phyloP scores from a whole-genome alignment of 2,888 invertebrate species.

The Ptilodon capucinus region DNA sequence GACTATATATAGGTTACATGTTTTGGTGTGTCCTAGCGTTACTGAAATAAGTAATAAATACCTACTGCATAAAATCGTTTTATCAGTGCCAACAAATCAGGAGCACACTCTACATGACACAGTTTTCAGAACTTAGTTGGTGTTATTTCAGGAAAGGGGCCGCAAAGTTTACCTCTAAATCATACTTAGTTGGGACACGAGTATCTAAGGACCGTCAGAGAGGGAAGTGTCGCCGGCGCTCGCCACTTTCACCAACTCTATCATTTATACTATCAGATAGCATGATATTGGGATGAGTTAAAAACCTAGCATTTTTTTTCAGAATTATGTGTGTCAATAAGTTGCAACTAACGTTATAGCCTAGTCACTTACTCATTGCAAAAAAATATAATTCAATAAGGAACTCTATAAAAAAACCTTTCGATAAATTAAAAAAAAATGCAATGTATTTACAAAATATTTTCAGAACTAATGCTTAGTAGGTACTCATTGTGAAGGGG shows the following conservation, averaged over 20 bases:
- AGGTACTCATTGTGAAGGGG: too few species aligned
- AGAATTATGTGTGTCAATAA: too few species aligned
- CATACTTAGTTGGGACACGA: slow-evolving; percentile 56
- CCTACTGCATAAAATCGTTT: slow-evolving; percentile 19
- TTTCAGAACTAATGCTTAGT: too few species aligned
- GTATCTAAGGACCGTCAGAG: slow-evolving; percentile 37
- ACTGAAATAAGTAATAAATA: background rate
- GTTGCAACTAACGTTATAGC: too few species aligned
- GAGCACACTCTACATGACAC: slow-evolving; percentile 29
- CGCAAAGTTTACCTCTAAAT: slow-evolving; percentile 60
- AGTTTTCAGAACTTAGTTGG: slow-evolving; percentile 50
- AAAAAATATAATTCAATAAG: too few species aligned
- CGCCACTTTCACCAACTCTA: background rate
- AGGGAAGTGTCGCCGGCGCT: slow-evolving; percentile 20
- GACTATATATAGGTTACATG: too few species aligned
- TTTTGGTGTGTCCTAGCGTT: background rate
- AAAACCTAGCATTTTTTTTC: background rate
- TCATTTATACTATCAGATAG: too few species aligned
- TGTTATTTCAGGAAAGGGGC: slow-evolving; percentile 51
- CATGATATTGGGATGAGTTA: background rate
- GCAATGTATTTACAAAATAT: too few species aligned
- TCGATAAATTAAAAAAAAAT: too few species aligned
- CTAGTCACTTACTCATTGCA: too few species aligned
- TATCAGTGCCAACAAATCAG: slow-evolving; percentile 27
- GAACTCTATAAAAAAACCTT: too few species aligned